Base-by-base conservation (phyloP, 2,797 vertebrate genomes). In the Macropodus opercularis region DNA sequence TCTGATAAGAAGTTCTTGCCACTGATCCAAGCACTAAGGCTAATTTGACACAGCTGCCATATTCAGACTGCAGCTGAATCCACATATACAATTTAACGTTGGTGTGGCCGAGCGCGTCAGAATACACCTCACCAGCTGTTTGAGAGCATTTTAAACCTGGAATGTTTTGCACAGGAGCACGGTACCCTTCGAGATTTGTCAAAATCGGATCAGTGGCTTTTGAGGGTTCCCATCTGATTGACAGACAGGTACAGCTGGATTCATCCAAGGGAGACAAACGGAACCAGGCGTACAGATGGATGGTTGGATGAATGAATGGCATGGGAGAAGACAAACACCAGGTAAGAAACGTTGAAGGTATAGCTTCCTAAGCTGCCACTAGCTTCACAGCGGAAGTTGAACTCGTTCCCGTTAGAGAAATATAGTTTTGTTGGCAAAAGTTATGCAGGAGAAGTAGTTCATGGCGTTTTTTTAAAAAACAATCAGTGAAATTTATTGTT, bases 201-300 rank as follows among this genome's bases (percentile, higher is more conserved):
- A 67, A 63, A 69, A 53, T 5, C 0, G 4, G 49, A 75, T 76
- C 65, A 63, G 38, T 49, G 63, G 41, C 52, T 59, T 73, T 27
- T 39, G 27, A 77, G 44, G 74, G 70, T 60, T 68, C 48, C 47
- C 13, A 27, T 65, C 44, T 72, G 73, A 80, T 29, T 75, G 75
- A 69, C 75, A 68, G 60, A 58, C 23, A 32, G 59, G 58, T 48
- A 34, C 56, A 77, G 64, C 68, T 56, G 67, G 67, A 69, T 72
- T 35, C 59, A 49, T 71, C 57, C 40, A 41, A 48, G 41, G 23
- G 27, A 41, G 58, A 48, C 58, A 17, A 54, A 67, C 19, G 19
- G 53, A 77, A 43, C 61, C 51, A 41, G 32, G 38, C 18, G 55
- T 32, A n/a, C 31, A 23, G 64, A 61, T 14, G 17, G 40, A 48